Base-by-base conservation (phyloP, 2,113 vertebrate species). In the Lota lota region DNA sequence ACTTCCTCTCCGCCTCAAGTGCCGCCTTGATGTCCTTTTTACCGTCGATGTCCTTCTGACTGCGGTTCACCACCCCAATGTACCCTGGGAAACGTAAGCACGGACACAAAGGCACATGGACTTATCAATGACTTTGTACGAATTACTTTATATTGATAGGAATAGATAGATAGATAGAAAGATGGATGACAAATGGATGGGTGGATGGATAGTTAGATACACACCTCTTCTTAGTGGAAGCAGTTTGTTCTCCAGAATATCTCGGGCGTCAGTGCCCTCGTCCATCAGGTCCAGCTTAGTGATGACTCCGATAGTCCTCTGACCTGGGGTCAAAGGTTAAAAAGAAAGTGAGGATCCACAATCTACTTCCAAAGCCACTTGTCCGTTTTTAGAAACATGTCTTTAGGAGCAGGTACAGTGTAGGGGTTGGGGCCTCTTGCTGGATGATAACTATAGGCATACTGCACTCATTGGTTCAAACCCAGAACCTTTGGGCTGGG, bases 261-360 rank as follows among this genome's bases (percentile, higher is more conserved):
- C 94, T 74, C 93, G 92, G 61, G 96, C 95, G 50, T 97, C 95
- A 2, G 96, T 98, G 56, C 95, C 96, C 82, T 98, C 96, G 76
- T 98, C 95, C 95, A 97, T 98, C 76, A 98, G 90, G 87, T 97
- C 96, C 85, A 98, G 84, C 69, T 97, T 97, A 71, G 96, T 98
- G 86, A 97, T 97, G 61, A 98, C 95, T 5, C 95, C 96, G 0
- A 98, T 97, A 17, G 95, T 97, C 78, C 95, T 92, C 60, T 94
- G 87, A 74, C 96, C 96, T 98, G 65, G 0, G 73, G 64, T 57
- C 56, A 61, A 58, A 22, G 17, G 1, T 18, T 1, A 10, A 20
- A 64, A 68, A 57, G 33, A 8, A 5, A 12, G 40, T 14, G 40
- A 47, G 40, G 40, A 47, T 14, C 0, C 40, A 10, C 40, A 11